phyloP scores from a whole-genome alignment of 2,888 invertebrate species.

The Agapostemon virescens region DNA sequence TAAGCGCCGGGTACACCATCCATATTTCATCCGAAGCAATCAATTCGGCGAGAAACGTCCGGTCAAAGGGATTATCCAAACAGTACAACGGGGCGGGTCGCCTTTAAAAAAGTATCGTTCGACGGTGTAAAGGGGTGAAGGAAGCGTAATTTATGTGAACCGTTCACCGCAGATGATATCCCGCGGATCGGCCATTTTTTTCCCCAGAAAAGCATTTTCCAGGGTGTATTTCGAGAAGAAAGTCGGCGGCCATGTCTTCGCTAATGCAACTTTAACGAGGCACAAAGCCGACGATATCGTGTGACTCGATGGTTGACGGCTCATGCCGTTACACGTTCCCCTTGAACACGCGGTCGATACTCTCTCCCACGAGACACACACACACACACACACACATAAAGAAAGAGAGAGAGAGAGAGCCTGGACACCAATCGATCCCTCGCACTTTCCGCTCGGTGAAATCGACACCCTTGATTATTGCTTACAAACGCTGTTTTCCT shows the following conservation, averaged over 20 bases:
- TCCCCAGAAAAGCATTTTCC: conserved; percentile 12
- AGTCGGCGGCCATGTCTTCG: conserved; percentile 45
- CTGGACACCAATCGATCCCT: conserved; percentile 61
- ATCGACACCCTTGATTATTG: conserved; percentile 43
- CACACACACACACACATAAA: too few relatives aligned
- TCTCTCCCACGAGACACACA: neutral
- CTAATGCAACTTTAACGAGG: conserved; percentile 68
- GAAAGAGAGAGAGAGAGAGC: conserved; percentile 26
- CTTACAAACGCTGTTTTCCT: neutral
- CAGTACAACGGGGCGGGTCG: neutral
- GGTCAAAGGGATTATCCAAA: neutral
- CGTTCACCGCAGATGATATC: neutral
- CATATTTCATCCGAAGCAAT: conserved; percentile 3
- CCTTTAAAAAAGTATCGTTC: neutral
- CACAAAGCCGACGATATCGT: conserved; percentile 65
- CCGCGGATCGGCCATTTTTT: neutral
- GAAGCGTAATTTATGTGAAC: neutral
- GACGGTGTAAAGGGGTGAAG: neutral
- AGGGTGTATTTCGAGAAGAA: conserved; percentile 49
- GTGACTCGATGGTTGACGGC: conserved; percentile 58
- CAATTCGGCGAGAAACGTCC: neutral
- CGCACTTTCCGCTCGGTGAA: conserved; percentile 28
- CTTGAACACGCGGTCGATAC: conserved; percentile 33
- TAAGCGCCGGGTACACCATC: neutral
- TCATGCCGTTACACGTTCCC: conserved; percentile 55